Evolutionary conservation across 2,797 vertebrate species (phyloP).

Genomic region (Rhinogobio ventralis): DNA sequence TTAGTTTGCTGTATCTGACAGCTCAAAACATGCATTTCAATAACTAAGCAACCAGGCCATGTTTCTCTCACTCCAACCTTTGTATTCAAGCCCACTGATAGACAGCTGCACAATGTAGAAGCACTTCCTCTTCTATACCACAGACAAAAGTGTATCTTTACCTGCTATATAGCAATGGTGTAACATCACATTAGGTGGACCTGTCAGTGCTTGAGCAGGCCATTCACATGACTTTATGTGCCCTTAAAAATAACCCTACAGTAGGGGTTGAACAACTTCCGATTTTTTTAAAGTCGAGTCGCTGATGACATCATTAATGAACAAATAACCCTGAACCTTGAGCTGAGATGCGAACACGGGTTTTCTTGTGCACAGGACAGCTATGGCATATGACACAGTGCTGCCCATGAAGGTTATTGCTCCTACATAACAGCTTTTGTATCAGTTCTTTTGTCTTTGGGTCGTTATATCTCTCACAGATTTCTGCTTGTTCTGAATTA

Average conservation of each 20-base stretch:
- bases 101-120: slow-evolving; percentile 50
- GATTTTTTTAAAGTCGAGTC: too few species aligned
- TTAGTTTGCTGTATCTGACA: slow-evolving; percentile 65
- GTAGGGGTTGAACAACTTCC: too few species aligned
- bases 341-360: too few species aligned
- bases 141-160: slow-evolving; percentile 26
- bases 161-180: slow-evolving; percentile 37
- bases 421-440: too few species aligned
- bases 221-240: slow-evolving; percentile 9
- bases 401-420: too few species aligned
- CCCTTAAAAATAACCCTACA: slow-evolving; percentile 15
- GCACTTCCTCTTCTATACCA: neutral
- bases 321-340: too few species aligned
- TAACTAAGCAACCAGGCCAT: slow-evolving; percentile 23
- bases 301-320: too few species aligned
- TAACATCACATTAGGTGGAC: slow-evolving; percentile 44
- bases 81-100: slow-evolving; percentile 41
- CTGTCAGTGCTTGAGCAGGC: slow-evolving; percentile 24
- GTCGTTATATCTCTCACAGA: too few species aligned
- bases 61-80: slow-evolving; percentile 19
- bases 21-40: slow-evolving; percentile 53
- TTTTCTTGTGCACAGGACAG: too few species aligned
- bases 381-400: too few species aligned
- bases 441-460: too few species aligned
- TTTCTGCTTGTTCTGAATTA: too few species aligned